Evolutionary conservation across 2,797 vertebrate species (phyloP).

Genomic region (Takifugu rubripes): DNA sequence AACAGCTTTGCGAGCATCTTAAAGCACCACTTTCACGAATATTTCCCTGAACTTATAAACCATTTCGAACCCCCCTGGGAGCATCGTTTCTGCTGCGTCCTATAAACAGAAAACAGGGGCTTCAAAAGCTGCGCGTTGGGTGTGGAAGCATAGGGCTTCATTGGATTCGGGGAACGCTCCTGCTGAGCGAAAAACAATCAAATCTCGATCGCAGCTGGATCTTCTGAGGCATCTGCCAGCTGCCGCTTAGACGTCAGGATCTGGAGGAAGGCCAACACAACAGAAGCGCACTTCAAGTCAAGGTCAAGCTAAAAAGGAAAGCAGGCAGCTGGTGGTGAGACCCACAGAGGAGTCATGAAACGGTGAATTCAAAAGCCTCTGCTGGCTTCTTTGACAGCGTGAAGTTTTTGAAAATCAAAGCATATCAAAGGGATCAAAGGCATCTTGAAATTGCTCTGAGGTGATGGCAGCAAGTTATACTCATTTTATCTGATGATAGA

Average conservation of each 20-base stretch:
- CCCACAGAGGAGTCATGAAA: slow-evolving; percentile 15
- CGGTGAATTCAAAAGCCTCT: slow-evolving; percentile 7
- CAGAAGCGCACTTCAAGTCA: slow-evolving; percentile 28
- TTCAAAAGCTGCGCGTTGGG: neutral
- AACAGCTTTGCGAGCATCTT: slow-evolving; percentile 9
- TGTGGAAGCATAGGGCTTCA: slow-evolving; percentile 17
- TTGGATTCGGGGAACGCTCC: slow-evolving; percentile 5
- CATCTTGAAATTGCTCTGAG: no score
- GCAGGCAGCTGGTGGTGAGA: slow-evolving; percentile 33
- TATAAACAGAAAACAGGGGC: slow-evolving; percentile 5
- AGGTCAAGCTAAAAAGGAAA: slow-evolving; percentile 37
- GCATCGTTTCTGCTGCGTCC: neutral
- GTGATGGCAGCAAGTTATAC: no score
- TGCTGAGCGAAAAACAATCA: slow-evolving; percentile 29
- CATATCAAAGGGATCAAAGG: no score
- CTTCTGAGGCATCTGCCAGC: slow-evolving; percentile 34
- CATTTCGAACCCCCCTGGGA: neutral
- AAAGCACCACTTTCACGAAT: neutral
- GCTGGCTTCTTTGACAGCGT: slow-evolving; percentile 5
- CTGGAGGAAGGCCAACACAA: slow-evolving; percentile 43
- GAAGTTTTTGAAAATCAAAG: no score
- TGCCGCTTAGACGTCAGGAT: slow-evolving; percentile 31
- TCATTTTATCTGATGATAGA: no score
- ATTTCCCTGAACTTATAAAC: neutral
- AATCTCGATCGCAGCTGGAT: slow-evolving; percentile 38